Evolutionary conservation across 1,140 invertebrate species (phyloP).

Genomic region (Bombus superbus): DNA sequence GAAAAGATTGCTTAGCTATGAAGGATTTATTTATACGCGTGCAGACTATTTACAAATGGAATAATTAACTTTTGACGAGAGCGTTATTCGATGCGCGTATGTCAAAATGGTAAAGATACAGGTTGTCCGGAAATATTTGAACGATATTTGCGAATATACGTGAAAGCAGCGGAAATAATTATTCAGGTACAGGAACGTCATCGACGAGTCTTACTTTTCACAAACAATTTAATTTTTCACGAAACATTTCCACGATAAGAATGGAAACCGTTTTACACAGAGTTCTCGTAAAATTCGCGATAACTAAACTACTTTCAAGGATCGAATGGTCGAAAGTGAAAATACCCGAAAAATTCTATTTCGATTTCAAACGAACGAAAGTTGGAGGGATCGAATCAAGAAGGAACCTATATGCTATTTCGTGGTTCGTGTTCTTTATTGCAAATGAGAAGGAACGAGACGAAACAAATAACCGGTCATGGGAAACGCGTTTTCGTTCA

Average conservation of each 20-base stretch:
- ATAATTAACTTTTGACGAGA: no score
- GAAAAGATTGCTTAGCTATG: no score
- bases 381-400: no score
- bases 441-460: not conserved
- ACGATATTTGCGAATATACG: not conserved
- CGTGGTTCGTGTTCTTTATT: not conserved
- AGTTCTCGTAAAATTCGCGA: not conserved
- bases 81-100: no score
- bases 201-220: not conserved
- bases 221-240: not conserved
- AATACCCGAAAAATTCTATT: not conserved
- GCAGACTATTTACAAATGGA: no score
- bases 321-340: not conserved
- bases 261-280: not conserved
- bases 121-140: no score
- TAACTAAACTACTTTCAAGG: no score
- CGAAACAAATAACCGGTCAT: not conserved
- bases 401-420: not conserved
- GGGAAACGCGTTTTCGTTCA: not conserved
- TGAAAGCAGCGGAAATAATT: no score
- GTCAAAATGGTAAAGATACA: no score
- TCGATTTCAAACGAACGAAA: not conserved
- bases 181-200: not conserved
- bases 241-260: not conserved
- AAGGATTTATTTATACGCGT: no score